These are phyloP conservation scores for Nothobranchius furzeri DNA, from an alignment of 2,113 vertebrate genomes.

Conservation along the genomic window DNA sequence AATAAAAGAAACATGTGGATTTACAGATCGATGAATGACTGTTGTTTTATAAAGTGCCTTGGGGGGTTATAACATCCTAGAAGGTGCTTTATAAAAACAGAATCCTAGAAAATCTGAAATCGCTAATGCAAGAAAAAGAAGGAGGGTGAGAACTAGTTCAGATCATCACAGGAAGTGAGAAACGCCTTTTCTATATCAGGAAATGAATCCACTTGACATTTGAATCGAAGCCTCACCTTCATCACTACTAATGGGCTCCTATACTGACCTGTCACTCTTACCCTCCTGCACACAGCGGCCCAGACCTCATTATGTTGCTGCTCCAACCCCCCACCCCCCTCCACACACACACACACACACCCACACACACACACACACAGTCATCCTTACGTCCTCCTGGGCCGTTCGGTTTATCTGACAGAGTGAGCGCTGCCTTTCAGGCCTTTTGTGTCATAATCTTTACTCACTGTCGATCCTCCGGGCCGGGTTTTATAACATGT, in stretches of 20 bases:
- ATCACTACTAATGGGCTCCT: conserved; percentile 33
- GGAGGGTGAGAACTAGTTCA: background rate
- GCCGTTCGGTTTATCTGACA: background rate
- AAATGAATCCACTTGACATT: conserved; percentile 36
- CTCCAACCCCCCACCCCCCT: conserved; percentile 19
- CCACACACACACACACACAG: conserved; percentile 2
- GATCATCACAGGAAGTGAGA: background rate
- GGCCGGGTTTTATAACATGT: background rate
- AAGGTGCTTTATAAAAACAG: too few relatives aligned
- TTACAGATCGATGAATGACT: too few relatives aligned
- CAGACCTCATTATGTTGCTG: conserved; percentile 4
- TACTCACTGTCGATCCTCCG: conserved; percentile 4
- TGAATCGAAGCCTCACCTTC: conserved; percentile 30
- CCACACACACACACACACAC: conserved; percentile 1
- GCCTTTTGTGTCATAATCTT: conserved; percentile 3
- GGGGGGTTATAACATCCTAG: too few relatives aligned
- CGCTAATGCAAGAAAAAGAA: too few relatives aligned
- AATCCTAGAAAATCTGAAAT: too few relatives aligned
- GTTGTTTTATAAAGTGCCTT: too few relatives aligned
- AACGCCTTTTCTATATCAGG: conserved; percentile 43
- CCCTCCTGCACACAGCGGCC: background rate
- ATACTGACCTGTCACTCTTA: conserved; percentile 8
- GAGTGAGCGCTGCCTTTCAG: conserved; percentile 1
- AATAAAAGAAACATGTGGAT: too few relatives aligned
- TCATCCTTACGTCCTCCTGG: background rate